A percentile compares a stretch with the other conserved stretches of the same genome.
Conservation (phyloP, 2,797 vertebrate genomes). For the Oryzias dopingdopingensis region DNA sequence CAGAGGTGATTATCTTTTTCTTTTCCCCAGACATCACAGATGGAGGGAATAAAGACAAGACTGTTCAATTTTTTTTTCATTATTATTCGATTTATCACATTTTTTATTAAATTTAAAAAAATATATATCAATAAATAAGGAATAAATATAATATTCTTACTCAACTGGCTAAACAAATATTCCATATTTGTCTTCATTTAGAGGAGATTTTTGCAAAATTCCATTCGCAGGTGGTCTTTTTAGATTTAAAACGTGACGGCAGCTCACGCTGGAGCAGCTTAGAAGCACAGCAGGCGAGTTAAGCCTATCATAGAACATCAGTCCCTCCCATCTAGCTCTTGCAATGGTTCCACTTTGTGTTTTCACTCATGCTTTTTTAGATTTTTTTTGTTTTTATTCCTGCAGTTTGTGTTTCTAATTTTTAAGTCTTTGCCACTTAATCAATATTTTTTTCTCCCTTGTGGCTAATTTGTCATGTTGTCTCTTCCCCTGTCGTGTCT, state of each 20-base stretch:
- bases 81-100: background rate
- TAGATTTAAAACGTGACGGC: slow-evolving; percentile 2
- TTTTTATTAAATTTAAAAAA: background rate
- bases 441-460: no score
- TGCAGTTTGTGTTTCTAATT: no score
- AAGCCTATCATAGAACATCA: background rate
- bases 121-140: background rate
- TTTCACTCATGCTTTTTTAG: no score
- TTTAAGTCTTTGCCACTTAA: no score
- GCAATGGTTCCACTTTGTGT: no score
- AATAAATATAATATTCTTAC: background rate
- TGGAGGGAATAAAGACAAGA: slow-evolving; percentile 4
- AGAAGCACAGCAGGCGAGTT: slow-evolving; percentile 1
- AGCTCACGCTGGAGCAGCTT: background rate
- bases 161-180: background rate
- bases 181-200: background rate
- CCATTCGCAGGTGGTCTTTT: background rate
- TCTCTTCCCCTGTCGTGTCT: no score
- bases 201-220: background rate
- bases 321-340: no score
- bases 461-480: no score
- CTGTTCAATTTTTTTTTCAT: background rate
- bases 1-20: slow-evolving; percentile 41
- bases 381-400: no score
- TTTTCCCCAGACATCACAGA: slow-evolving; percentile 23